phyloP scores from a whole-genome alignment of 2,888 invertebrate species.

The Lepas anatifera region DNA sequence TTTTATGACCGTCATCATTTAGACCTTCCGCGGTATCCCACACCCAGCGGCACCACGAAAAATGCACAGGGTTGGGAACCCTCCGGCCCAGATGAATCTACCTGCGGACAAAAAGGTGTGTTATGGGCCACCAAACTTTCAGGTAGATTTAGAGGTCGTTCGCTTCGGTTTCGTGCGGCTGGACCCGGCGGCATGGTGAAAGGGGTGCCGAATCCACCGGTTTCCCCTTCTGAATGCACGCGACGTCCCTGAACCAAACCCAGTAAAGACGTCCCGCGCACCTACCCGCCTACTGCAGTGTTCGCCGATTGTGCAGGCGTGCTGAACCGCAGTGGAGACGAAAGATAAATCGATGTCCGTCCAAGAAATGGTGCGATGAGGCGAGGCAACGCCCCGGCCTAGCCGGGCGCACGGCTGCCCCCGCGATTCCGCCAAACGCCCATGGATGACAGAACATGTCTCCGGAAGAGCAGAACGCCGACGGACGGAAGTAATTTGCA shows the following conservation, averaged over 20 bases:
- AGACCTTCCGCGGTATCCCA: background rate
- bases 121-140: conserved; percentile 6
- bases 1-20: background rate
- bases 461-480: too few relatives aligned
- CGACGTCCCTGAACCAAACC: background rate
- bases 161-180: background rate
- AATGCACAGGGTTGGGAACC: background rate
- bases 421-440: too few relatives aligned
- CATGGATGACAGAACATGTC: too few relatives aligned
- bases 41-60: background rate
- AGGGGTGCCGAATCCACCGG: background rate
- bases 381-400: too few relatives aligned
- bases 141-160: background rate
- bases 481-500: too few relatives aligned
- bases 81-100: background rate
- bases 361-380: too few relatives aligned
- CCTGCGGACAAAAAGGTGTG: conserved; percentile 12
- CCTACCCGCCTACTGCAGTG: background rate
- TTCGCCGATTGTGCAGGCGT: background rate
- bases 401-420: too few relatives aligned
- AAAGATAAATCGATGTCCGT: too few relatives aligned
- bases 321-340: too few relatives aligned
- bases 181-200: background rate
- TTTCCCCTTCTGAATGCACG: background rate
- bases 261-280: background rate